Evolutionary conservation across 1,140 invertebrate genomes (phyloP).

Genomic region (Bombyx mandarina): DNA sequence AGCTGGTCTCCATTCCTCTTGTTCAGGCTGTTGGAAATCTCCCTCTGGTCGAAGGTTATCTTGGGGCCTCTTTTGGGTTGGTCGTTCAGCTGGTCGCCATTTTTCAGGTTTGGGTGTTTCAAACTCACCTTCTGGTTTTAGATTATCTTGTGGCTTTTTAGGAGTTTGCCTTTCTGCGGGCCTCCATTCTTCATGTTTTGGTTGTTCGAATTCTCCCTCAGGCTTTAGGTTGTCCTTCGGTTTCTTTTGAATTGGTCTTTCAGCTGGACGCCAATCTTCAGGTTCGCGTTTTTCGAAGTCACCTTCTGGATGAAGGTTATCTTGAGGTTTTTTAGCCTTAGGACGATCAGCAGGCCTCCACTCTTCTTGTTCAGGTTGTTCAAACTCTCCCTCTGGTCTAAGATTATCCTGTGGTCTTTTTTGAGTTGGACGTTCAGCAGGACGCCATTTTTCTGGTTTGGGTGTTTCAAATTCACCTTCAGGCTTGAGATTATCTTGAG

Average conservation of each 20-base stretch:
- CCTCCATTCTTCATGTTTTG: slow-evolving; percentile 3
- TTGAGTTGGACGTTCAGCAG: slow-evolving; percentile 32
- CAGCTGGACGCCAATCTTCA: slow-evolving; percentile 6
- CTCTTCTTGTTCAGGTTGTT: slow-evolving; percentile 3
- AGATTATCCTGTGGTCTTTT: slow-evolving; percentile 6
- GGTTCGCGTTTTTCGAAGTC: slow-evolving; percentile 4
- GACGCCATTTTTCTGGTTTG: slow-evolving; percentile 43
- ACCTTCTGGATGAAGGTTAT: slow-evolving; percentile 3
- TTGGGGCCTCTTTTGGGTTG: background rate
- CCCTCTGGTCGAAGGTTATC: slow-evolving; percentile 2
- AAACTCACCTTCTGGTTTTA: slow-evolving; percentile 4
- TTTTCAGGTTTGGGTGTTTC: slow-evolving; percentile 2
- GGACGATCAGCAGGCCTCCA: slow-evolving; percentile 4
- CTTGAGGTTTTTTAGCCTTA: slow-evolving; percentile 1
- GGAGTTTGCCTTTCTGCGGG: slow-evolving; percentile 2
- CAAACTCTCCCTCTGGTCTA: slow-evolving; percentile 5
- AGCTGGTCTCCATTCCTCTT: slow-evolving; percentile 4
- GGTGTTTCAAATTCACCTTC: slow-evolving; percentile 73
- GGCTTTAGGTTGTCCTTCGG: slow-evolving; percentile 3
- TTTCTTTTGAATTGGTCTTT: slow-evolving; percentile 1
- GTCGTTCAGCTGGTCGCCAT: slow-evolving; percentile 2
- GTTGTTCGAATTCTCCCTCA: slow-evolving; percentile 2
- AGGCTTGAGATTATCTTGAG: slow-evolving; percentile 72
- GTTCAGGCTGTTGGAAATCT: background rate
- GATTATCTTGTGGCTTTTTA: slow-evolving; percentile 5